Conservation (phyloP, 2,888 invertebrate genomes). For the Diogma glabrata region DNA sequence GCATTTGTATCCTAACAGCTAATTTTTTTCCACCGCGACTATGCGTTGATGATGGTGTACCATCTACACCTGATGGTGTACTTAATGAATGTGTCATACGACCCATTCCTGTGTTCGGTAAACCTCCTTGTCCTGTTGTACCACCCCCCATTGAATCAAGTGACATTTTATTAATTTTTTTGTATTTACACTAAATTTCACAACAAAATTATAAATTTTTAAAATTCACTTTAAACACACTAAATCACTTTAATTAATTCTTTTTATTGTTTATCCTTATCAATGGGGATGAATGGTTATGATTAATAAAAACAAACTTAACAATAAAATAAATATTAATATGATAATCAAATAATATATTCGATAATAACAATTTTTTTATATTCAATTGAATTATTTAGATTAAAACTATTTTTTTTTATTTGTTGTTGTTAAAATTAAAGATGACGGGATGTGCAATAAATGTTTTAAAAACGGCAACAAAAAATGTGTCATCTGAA, state of each 20-base stretch:
- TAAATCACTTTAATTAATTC: neutral
- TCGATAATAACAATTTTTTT: constrained; percentile 6
- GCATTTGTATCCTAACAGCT: constrained; percentile 77
- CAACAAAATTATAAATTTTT: neutral
- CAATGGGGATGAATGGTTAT: neutral
- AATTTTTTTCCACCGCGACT: constrained; percentile 85
- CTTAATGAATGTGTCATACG: constrained; percentile 77
- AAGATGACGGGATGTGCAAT: constrained; percentile 6
- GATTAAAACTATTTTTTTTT: constrained; percentile 1
- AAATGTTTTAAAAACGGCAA: constrained; percentile 3
- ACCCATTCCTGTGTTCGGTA: constrained; percentile 33
- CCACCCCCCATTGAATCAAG: constrained; percentile 32
- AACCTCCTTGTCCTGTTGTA: constrained; percentile 22
- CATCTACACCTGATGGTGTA: constrained; percentile 73
- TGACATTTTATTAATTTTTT: constrained; percentile 25
- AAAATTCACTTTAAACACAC: constrained; percentile 1
- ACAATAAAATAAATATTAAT: constrained; percentile 1
- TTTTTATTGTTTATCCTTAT: neutral
- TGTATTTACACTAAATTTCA: neutral
- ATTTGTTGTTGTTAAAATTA: constrained; percentile 3
- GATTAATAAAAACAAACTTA: neutral
- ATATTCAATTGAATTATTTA: constrained; percentile 5
- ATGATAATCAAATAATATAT: constrained; percentile 2
- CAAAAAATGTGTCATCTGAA: constrained; percentile 7
- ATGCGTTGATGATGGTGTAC: constrained; percentile 53